A percentile compares a stretch with the other conserved stretches of the same genome.
phyloP scores from a whole-genome alignment of 2,797 vertebrate species.

The Halcyon chelicuti region DNA sequence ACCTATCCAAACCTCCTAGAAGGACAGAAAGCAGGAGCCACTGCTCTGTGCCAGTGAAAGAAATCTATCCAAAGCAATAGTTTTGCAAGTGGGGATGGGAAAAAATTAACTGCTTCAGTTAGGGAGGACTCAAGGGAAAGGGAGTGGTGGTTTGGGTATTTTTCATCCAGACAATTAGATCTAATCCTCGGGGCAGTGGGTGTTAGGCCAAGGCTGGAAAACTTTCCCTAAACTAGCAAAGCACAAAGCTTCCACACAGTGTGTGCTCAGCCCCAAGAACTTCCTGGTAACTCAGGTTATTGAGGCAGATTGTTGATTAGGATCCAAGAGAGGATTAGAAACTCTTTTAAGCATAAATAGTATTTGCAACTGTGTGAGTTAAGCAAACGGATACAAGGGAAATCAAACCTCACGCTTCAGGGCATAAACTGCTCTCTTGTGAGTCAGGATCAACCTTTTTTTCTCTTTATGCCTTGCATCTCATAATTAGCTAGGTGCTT shows the following conservation, averaged over 20 bases:
- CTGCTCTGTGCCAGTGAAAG: background rate
- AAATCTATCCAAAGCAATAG: background rate
- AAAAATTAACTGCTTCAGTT: constrained; percentile 3
- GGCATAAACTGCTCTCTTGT: constrained; percentile 72
- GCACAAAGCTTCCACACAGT: constrained; percentile 31
- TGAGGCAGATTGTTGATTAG: constrained; percentile 69
- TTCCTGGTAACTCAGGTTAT: constrained; percentile 64
- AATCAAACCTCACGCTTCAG: constrained; percentile 62
- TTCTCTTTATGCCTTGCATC: background rate
- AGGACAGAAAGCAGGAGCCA: background rate
- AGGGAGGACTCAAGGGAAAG: constrained; percentile 33
- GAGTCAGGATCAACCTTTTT: constrained; percentile 62
- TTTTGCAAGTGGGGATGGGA: background rate
- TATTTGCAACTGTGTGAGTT: constrained; percentile 67
- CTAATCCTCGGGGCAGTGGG: constrained; percentile 36
- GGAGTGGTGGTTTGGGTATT: constrained; percentile 37
- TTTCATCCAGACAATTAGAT: constrained; percentile 48
- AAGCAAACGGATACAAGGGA: constrained; percentile 70
- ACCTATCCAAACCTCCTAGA: background rate
- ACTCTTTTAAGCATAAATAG: constrained; percentile 67
- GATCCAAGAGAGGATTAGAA: constrained; percentile 70
- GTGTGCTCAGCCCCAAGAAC: constrained; percentile 35
- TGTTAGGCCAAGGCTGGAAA: constrained; percentile 50
- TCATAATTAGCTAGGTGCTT: constrained; percentile 60
- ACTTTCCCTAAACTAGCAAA: constrained; percentile 33